These are phyloP conservation scores for Zosterops lateralis DNA, from an alignment of 2,113 vertebrate species.

Conservation along the genomic window DNA sequence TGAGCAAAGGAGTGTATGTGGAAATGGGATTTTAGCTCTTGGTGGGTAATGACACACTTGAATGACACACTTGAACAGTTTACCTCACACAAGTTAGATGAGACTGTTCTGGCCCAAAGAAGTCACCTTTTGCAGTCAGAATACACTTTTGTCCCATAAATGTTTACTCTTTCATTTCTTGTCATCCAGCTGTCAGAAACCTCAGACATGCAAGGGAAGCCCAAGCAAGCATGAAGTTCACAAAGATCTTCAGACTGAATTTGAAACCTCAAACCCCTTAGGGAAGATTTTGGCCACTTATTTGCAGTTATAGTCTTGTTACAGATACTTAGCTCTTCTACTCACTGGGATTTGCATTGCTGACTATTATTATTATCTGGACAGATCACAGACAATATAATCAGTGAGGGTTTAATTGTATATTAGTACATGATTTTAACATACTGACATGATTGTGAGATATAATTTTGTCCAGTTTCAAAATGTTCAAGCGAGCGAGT, in stretches of 20 bases:
- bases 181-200: background rate
- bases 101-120: background rate
- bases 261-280: background rate
- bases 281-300: background rate
- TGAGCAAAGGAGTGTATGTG: background rate
- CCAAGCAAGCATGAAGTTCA: background rate
- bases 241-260: background rate
- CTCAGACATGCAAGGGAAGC: background rate
- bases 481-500: background rate
- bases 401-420: background rate
- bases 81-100: background rate
- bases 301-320: background rate
- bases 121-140: background rate
- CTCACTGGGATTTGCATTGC: background rate
- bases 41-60: background rate
- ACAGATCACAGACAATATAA: background rate
- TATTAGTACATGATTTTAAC: background rate
- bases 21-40: background rate
- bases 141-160: background rate
- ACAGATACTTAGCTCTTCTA: background rate
- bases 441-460: background rate
- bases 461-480: background rate
- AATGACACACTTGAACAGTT: background rate
- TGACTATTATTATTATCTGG: background rate
- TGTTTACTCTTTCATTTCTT: background rate